These are phyloP conservation scores for Ascidia mentula DNA, from an alignment of 23 tunicate species.

Conservation along the genomic window DNA sequence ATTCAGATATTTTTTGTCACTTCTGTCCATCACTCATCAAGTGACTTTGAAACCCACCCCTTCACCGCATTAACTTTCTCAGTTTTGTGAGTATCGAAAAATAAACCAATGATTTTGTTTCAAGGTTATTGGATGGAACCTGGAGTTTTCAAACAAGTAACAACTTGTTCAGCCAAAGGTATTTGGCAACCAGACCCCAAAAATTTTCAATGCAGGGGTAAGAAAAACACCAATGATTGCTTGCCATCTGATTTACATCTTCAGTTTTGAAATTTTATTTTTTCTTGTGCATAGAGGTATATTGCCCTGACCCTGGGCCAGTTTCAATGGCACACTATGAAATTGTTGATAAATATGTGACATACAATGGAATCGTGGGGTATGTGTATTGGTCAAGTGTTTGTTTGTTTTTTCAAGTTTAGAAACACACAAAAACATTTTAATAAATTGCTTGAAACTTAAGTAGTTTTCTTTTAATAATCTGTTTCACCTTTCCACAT, in stretches of 20 bases:
- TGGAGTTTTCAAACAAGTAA: not conserved
- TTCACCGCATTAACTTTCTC: not conserved
- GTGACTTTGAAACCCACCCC: too few species aligned
- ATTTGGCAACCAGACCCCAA: conserved; percentile 66
- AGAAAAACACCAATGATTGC: not conserved
- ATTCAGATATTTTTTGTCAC: not conserved
- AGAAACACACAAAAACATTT: too few species aligned
- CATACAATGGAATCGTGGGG: conserved; percentile 47
- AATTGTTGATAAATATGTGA: conserved; percentile 16
- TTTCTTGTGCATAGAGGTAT: conserved; percentile 35
- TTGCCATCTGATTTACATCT: too few species aligned
- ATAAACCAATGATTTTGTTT: too few species aligned
- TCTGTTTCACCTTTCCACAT: too few species aligned
- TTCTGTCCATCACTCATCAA: too few species aligned
- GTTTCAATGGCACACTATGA: conserved; percentile 26
- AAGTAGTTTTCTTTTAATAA: too few species aligned
- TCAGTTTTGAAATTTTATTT: not conserved
- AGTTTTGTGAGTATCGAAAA: not conserved
- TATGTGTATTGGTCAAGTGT: conserved; percentile 6
- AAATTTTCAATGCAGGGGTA: not conserved
- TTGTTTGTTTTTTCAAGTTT: too few species aligned
- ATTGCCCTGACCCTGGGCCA: conserved; percentile 69
- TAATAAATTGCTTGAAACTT: too few species aligned
- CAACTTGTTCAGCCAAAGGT: conserved; percentile 46
- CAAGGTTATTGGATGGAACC: not conserved